Percentiles rank a stretch among this genome's conserved stretches.
Evolutionary conservation across 2,113 vertebrate species (phyloP).

Genomic region (Hippocampus barbouri): DNA sequence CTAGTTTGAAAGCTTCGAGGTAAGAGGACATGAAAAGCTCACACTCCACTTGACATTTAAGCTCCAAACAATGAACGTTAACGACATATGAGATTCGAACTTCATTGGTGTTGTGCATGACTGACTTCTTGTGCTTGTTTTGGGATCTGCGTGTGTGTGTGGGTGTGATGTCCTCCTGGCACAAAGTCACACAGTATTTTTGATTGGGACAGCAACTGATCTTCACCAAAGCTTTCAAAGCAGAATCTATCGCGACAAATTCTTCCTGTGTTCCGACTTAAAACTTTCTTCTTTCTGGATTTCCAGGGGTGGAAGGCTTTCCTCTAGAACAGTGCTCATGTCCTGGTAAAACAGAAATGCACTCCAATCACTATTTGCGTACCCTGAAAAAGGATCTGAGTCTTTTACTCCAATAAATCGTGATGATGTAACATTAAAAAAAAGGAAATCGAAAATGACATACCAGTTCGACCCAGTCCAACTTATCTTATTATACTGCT

Average conservation of each 20-base stretch:
- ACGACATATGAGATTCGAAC: conserved; percentile 12
- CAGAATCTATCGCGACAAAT: neutral
- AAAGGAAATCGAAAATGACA: neutral
- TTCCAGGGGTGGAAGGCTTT: conserved; percentile 16
- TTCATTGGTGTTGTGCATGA: conserved; percentile 10
- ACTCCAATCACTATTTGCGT: neutral
- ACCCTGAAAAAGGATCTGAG: neutral
- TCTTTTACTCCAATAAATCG: neutral
- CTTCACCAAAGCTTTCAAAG: conserved; percentile 11
- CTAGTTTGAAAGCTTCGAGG: neutral
- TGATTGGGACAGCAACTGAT: neutral
- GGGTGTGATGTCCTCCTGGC: conserved; percentile 6
- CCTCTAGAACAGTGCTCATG: conserved; percentile 31
- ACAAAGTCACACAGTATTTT: conserved; percentile 1
- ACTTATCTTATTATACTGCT: neutral
- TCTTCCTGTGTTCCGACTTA: conserved; percentile 3
- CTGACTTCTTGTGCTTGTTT: conserved; percentile 10
- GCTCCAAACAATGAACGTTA: neutral
- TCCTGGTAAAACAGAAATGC: conserved; percentile 44
- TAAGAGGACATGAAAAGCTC: conserved; percentile 10
- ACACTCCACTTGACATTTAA: conserved; percentile 16
- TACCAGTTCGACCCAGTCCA: too few species aligned
- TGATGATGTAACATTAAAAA: neutral
- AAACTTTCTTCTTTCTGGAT: conserved; percentile 42
- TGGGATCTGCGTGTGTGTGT: neutral